A percentile compares a stretch with the other conserved stretches of the same genome.
phyloP scores from a whole-genome alignment of 2,888 invertebrate genomes.

The Drosophila tanythrix region DNA sequence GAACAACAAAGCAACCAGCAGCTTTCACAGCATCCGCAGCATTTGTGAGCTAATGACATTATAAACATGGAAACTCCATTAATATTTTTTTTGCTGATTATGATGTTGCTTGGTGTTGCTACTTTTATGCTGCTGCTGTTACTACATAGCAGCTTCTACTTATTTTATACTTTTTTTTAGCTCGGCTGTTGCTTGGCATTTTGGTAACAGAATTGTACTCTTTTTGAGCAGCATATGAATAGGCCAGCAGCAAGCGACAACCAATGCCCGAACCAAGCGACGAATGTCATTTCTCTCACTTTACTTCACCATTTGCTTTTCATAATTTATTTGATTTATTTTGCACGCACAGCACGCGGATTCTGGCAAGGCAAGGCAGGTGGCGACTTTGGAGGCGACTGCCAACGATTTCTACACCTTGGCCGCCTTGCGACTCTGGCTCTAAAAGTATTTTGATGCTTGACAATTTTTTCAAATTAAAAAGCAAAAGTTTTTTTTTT shows the following conservation, averaged over 20 bases:
- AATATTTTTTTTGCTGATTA: conserved; percentile 73
- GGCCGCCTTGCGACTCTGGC: conserved; percentile 12
- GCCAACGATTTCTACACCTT: conserved; percentile 35
- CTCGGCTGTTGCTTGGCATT: conserved; percentile 33
- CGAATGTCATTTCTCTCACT: conserved; percentile 66
- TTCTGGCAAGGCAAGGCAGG: conserved; percentile 26
- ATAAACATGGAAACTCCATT: conserved; percentile 83
- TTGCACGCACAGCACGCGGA: conserved; percentile 72
- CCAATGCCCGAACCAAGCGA: conserved; percentile 25
- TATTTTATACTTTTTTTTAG: conserved; percentile 15
- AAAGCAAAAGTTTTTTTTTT: conserved; percentile 22
- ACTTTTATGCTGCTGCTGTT: conserved; percentile 65
- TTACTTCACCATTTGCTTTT: conserved; percentile 47
- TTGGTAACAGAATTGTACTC: conserved; percentile 52
- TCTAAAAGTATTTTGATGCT: conserved; percentile 80
- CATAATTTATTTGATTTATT: conserved; percentile 80
- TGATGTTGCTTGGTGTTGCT: conserved; percentile 62
- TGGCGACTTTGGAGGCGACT: neutral
- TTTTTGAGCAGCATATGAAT: conserved; percentile 64
- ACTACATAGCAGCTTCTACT: conserved; percentile 36
- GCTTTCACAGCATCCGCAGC: conserved; percentile 68
- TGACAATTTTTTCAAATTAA: conserved; percentile 79
- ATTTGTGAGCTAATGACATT: conserved; percentile 83
- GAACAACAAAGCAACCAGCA: conserved; percentile 29
- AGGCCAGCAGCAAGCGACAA: conserved; percentile 50